Evolutionary conservation across 1,140 invertebrate genomes (phyloP), one percentile per base, ranked within the genome.

Genomic region (Zophobas atratus): DNA sequence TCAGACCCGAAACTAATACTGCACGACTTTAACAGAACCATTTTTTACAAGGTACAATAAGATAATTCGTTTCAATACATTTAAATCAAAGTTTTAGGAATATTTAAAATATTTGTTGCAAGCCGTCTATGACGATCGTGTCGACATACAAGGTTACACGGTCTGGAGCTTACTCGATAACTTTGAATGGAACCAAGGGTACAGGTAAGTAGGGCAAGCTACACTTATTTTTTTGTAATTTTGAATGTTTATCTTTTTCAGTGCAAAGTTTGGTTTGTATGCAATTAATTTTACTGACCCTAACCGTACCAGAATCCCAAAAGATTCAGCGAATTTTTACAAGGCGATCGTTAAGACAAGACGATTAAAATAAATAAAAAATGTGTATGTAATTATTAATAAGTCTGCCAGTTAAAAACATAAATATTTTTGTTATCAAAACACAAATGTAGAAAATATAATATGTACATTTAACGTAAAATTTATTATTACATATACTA

Each of bases 101-200:
- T 55, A 75, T 36, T 34, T 75, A 6, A 46, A 46, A n/a, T 20
- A 75, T 36, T 1, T 74, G 2, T 33, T 60, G 5, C 2, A 67
- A 33, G 73, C 41, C 0, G 60, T 56, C 6, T 53, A 48, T 1
- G 86, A 90, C 34, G 92, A 95, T 82, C 89, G 89, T 1, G 91
- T 91, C 6, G 89, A 92, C 46, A 89, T 95, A 0, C 83, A 86
- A 4, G 91, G 88, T 0, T 95, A 94, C 80, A 90, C 91, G 0
- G 86, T 90, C 51, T 95, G 94, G 94, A 92, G 91, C 71, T 82
- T 95, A 0, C 86, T 95, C 77, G 94, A 96, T 79, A 95, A 94
- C 85, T 95, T 95, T 84, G 94, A 96, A 86, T 96, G 94, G 94
- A 83, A 84, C 0, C 83, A 80, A 6, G 92, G 92, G 70, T 93